Evolutionary conservation across 1,140 invertebrate genomes (phyloP).

Genomic region (Heterodera carotae): DNA sequence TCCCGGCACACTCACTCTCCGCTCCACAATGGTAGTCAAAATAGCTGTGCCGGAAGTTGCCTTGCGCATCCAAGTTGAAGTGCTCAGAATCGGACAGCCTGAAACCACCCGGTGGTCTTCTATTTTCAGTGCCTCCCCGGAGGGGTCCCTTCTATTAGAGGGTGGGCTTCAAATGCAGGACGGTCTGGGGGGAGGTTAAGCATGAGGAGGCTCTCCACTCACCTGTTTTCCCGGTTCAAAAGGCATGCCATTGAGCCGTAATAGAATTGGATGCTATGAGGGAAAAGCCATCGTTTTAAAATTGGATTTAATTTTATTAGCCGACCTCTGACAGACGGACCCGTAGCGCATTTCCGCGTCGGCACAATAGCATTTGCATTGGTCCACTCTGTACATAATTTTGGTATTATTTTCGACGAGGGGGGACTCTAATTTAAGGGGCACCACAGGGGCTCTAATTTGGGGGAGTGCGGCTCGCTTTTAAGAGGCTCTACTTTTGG

Average conservation of each 20-base stretch:
- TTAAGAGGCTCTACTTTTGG: too few relatives aligned
- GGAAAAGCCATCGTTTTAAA: background rate
- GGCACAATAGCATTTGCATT: constrained; percentile 62
- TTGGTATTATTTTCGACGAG: too few relatives aligned
- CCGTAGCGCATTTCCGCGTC: constrained; percentile 60
- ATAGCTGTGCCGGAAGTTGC: constrained; percentile 48
- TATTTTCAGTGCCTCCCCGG: too few relatives aligned
- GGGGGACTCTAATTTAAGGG: too few relatives aligned
- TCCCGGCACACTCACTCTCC: constrained; percentile 47
- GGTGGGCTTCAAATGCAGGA: too few relatives aligned
- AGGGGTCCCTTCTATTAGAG: too few relatives aligned
- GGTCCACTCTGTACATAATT: constrained; percentile 38
- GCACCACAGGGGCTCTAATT: too few relatives aligned
- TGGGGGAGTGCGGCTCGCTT: too few relatives aligned
- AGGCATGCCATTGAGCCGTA: constrained; percentile 60
- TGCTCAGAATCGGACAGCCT: constrained; percentile 57
- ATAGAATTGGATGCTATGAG: constrained; percentile 53
- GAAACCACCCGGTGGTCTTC: constrained; percentile 7
- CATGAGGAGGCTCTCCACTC: background rate
- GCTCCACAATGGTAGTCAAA: constrained; percentile 60
- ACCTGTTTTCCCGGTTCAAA: constrained; percentile 61
- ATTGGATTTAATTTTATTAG: background rate
- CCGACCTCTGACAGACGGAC: constrained; percentile 49
- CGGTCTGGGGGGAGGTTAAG: too few relatives aligned
- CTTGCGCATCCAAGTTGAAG: constrained; percentile 53